Conservation (phyloP, 2,888 invertebrate species). For the Campoplex capitator region DNA sequence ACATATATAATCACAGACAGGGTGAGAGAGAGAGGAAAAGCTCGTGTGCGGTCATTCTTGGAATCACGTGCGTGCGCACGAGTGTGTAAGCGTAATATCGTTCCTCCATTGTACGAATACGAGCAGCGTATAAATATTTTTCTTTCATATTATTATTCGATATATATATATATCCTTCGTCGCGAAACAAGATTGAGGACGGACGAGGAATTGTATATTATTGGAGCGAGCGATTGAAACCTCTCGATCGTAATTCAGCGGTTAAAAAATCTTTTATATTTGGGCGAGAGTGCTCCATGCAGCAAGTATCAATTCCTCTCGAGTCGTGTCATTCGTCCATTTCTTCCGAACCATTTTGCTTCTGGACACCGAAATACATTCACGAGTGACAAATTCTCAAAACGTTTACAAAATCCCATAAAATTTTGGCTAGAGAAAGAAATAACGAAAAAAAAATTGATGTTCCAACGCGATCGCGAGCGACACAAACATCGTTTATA, state of each 20-base stretch:
- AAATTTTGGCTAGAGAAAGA: no score
- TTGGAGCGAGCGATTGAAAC: neutral
- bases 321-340: no score
- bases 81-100: neutral
- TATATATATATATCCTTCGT: neutral
- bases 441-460: no score
- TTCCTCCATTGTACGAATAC: neutral
- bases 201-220: neutral
- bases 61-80: neutral
- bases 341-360: no score
- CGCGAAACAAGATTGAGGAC: neutral
- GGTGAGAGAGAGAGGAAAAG: neutral
- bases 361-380: no score
- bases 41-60: conserved; percentile 23
- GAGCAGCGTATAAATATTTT: neutral
- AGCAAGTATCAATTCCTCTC: no score
- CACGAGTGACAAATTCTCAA: no score
- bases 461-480: neutral
- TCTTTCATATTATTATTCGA: neutral
- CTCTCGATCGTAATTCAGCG: neutral
- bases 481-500: neutral
- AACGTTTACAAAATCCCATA: no score
- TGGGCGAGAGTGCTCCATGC: no score
- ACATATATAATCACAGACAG: conserved; percentile 39
- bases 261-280: neutral